Conservation (phyloP, 2,888 invertebrate species). For the Belgica antarctica region DNA sequence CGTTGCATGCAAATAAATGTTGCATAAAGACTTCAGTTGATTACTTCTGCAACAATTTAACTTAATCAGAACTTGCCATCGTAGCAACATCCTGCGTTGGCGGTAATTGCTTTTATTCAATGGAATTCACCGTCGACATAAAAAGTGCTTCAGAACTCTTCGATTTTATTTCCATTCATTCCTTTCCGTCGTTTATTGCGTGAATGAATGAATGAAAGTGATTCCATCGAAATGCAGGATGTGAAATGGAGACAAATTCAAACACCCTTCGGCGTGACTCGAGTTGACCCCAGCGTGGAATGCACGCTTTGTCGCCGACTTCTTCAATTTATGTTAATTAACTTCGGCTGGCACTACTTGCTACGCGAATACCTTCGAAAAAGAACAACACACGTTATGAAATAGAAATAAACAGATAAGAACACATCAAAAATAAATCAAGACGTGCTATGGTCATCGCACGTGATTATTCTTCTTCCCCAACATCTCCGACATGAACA, state of each 20-base stretch:
- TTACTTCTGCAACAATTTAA: too few species aligned
- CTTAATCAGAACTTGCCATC: too few species aligned
- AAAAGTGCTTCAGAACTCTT: slow-evolving; percentile 13
- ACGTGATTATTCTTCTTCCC: too few species aligned
- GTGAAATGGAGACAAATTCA: background rate
- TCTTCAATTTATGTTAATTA: slow-evolving; percentile 7
- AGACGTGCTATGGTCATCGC: slow-evolving; percentile 18
- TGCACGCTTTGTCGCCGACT: background rate
- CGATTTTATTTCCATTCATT: too few species aligned
- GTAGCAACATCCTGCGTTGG: background rate
- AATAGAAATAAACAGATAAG: background rate
- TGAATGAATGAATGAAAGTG: background rate
- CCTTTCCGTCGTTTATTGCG: background rate
- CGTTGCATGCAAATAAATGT: too few species aligned
- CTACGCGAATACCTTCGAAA: background rate
- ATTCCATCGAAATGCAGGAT: slow-evolving; percentile 12
- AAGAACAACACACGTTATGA: background rate
- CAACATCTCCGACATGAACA: too few species aligned
- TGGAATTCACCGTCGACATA: background rate
- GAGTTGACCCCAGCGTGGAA: slow-evolving; percentile 3
- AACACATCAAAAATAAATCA: slow-evolving; percentile 18
- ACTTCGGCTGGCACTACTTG: background rate
- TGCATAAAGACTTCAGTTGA: too few species aligned
- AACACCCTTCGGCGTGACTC: background rate
- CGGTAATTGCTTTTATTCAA: background rate